Evolutionary conservation across 2,797 vertebrate species (phyloP), one percentile per base, ranked within the genome.

Genomic region (Rachycentron canadum): DNA sequence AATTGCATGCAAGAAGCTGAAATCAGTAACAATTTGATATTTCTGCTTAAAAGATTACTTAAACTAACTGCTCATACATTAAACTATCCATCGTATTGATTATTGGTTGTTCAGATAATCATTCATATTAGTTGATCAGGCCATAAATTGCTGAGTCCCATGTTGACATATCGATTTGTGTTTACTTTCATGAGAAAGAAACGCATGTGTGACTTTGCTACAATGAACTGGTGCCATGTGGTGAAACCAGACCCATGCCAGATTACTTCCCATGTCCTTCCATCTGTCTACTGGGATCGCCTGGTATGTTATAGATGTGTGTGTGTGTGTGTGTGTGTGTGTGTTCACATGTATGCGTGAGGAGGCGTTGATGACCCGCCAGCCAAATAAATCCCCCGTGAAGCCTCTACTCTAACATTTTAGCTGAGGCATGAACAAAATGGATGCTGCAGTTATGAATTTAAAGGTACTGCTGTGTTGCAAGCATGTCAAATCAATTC

Each of bases 401-500:
- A 0, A 49, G 57, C 57, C 45, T 53, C 28, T 36, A 16, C 47
- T 50, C 43, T 11, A 71, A 50, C 62, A 43, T 61, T 41, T 75
- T 26, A 78, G 38, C 26, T 16, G 52, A 38, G 5, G 50, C 25
- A 28, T 9, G 11, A 30, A 38, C 63, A 41, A 67, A 55, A 38
- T 41, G 50, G 25, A n/a, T 9, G 36, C 36, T 55, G 36, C 17
- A n/a, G 52, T 41, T 67, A 21, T 8, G 36, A 40, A 55, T n/a
- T n/a, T 55, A 25, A 25, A 57, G 38, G 32, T 11, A 32, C 16
- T 8, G 14, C 28, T 32, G 16, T 23, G 10, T 26, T 25, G 30
- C 28, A 36, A 40, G 69, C 75, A 64, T 73, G 62, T 72, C 75
- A 62, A 81, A 86, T 90, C 78, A 74, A 80, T 91, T 86, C 49